Base-by-base conservation (phyloP, 2,113 vertebrate species). In the Lanius collurio region DNA sequence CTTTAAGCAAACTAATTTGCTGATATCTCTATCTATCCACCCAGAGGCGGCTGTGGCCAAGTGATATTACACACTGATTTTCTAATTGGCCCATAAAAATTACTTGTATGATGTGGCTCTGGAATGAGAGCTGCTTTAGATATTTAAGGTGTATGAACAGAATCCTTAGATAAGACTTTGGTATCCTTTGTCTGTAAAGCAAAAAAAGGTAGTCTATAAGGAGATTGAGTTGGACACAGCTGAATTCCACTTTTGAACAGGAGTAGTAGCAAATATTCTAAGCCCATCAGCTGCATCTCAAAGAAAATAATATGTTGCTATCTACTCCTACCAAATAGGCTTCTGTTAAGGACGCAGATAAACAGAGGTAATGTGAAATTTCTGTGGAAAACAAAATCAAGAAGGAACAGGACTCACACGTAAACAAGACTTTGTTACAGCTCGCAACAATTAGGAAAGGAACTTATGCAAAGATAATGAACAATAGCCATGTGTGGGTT, bases 401-500 rank as follows among this genome's bases (percentile, higher is more conserved):
- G 17, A 78, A 65, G 7, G 17, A 63, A 59, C 2, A 42, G 6
- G 26, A 35, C 15, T 65, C 5, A n/a, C 15, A 35, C 19, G 2
- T 57, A 35, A 74, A 67, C 2, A 68, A 44, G 15, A 31, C 2
- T 30, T 63, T 69, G 31, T 73, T 44, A 44, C 27, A 73, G 5
- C 4, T 83, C 23, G 3, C 12, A 64, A 56, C 1, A 3, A 13
- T 33, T 79, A 63, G 23, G n/a, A 73, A 14, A 20, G 15, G 17
- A 62, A 16, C 9, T 10, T 47, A 49, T 28, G 15, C 14, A 67
- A n/a, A 42, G 6, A n/a, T 41, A 71, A 39, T 4, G 6, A 75
- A 37, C 1, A 6, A 11, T 46, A 67, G 13, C 2, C 11, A 17
- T 88, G 18, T 11, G 2, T 16, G 6, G 2, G 7, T 64, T 24